phyloP scores from a whole-genome alignment of 2,797 vertebrate species.

The Tiaroga cobitis region DNA sequence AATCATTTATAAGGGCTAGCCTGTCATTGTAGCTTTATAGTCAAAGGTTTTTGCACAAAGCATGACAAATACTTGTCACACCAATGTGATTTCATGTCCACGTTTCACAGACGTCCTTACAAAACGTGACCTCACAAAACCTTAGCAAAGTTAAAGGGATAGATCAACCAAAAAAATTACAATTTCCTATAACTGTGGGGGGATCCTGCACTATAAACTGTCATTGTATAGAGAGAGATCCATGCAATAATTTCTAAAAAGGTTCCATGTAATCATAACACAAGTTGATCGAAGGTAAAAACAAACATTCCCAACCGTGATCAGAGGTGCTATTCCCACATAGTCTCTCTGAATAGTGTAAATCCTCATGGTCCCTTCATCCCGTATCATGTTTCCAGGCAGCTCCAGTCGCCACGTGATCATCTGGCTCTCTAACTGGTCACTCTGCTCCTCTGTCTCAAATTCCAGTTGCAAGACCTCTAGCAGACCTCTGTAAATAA shows the following conservation, averaged over 20 bases:
- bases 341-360: slow-evolving; percentile 77
- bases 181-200: background rate
- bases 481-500: slow-evolving; percentile 73
- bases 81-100: slow-evolving; percentile 6
- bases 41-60: slow-evolving; percentile 38
- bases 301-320: slow-evolving; percentile 71
- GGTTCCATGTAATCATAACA: background rate
- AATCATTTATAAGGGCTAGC: slow-evolving; percentile 44
- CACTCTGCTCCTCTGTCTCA: slow-evolving; percentile 68
- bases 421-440: slow-evolving; percentile 72
- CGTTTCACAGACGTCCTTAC: background rate
- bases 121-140: background rate
- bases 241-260: background rate
- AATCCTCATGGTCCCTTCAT: slow-evolving; percentile 76
- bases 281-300: background rate
- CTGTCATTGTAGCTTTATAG: slow-evolving; percentile 51
- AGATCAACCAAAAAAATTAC: background rate
- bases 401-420: slow-evolving; percentile 79
- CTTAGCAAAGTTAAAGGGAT: background rate
- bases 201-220: background rate
- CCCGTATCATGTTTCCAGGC: slow-evolving; percentile 72
- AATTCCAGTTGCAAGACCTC: slow-evolving; percentile 81
- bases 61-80: slow-evolving; percentile 44
- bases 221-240: background rate
- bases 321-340: slow-evolving; percentile 77